phyloP scores from a whole-genome alignment of 2,113 vertebrate genomes.

The Ailurus styani region DNA sequence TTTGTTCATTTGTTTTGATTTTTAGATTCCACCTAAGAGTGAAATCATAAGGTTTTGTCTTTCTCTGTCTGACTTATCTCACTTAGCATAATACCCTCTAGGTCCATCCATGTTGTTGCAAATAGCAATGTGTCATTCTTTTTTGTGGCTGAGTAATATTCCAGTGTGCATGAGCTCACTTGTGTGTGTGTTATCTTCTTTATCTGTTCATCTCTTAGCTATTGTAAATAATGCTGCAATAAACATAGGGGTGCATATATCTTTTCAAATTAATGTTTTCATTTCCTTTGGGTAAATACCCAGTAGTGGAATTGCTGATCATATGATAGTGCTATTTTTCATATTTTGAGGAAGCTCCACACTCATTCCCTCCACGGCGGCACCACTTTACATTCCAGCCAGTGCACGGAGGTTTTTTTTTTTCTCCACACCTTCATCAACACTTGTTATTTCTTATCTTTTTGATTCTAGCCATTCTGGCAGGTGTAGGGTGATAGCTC shows the following conservation, averaged over 20 bases:
- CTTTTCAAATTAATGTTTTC: neutral
- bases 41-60: neutral
- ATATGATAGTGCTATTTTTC: neutral
- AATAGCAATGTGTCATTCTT: neutral
- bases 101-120: neutral
- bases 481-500: neutral
- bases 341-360: neutral
- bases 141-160: neutral
- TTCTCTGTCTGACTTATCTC: neutral
- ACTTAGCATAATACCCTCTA: neutral
- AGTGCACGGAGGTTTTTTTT: neutral
- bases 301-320: neutral
- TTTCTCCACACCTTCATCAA: neutral
- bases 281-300: neutral
- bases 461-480: neutral
- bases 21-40: neutral
- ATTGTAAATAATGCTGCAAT: neutral
- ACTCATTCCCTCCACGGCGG: neutral
- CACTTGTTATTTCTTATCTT: neutral
- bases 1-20: neutral
- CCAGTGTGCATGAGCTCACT: accelerated
- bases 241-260: neutral
- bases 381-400: neutral
- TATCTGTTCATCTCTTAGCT: neutral
- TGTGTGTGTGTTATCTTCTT: neutral